phyloP scores from a whole-genome alignment of 2,113 vertebrate species.

The Clarias macrocephalus region DNA sequence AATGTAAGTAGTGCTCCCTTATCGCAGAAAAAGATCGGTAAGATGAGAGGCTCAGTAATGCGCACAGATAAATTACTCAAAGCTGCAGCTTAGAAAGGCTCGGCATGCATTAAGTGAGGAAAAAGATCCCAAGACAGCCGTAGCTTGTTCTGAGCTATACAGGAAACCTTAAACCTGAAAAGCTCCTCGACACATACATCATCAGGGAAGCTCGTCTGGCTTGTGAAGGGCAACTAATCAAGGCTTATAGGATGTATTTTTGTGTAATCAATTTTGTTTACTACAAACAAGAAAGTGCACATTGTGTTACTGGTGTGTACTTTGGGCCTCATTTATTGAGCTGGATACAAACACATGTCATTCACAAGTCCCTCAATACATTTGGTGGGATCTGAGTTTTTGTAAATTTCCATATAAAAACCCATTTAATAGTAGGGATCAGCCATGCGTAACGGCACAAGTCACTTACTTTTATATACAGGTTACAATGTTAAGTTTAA shows the following conservation, averaged over 20 bases:
- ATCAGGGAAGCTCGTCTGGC: not conserved
- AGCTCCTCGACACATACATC: slow-evolving; percentile 3
- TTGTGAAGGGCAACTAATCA: slow-evolving; percentile 15
- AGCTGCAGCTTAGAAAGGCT: slow-evolving; percentile 12
- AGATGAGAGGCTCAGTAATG: slow-evolving; percentile 34
- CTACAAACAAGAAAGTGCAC: not conserved
- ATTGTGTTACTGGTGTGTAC: not conserved
- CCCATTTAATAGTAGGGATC: not conserved
- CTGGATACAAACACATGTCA: slow-evolving; percentile 3
- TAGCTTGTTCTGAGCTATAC: not conserved
- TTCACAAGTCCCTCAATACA: not conserved
- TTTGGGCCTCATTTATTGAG: not conserved
- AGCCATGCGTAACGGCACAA: not conserved
- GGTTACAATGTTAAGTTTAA: not conserved
- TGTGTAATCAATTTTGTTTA: slow-evolving; percentile 9
- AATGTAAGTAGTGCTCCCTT: slow-evolving; percentile 34
- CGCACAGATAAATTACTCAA: slow-evolving; percentile 37
- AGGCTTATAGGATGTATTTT: not conserved
- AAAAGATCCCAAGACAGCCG: not conserved
- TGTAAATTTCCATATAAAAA: not conserved
- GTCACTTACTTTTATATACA: too few species aligned
- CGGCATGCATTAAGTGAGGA: not conserved
- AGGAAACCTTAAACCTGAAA: slow-evolving; percentile 19
- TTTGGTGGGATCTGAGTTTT: not conserved
- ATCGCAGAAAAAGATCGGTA: slow-evolving; percentile 27